Base-by-base conservation (phyloP, 2,888 invertebrate genomes). In the Agonopterix heracliana region DNA sequence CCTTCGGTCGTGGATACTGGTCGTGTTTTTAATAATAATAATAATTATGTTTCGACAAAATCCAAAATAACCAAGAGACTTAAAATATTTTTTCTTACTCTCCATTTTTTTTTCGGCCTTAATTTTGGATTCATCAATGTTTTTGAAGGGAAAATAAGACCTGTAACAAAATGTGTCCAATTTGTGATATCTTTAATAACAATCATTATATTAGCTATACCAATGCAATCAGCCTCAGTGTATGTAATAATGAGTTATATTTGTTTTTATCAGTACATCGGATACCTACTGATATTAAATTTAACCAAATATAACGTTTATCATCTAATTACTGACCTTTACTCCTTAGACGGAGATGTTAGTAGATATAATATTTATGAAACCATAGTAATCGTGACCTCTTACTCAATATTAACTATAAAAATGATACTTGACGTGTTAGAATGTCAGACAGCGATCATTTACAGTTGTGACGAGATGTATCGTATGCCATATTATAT, bases 91-190 rank as follows among this genome's bases (percentile, higher is more conserved):
- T 26, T 26, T 26, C 5, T 26, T 5, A 26, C 26, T 5, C 26
- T 26, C 26, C 26, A 26, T 26, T 26, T 45, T 17, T 4, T 34
- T 40, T 43, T 38, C 40, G 43, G 43, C 12, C 11, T 46, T 9
- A 43, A 50, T 34, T 38, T 46, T 43, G 45, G 46, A 9, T 17
- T 46, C 42, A 26, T 12, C 26, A 50, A 46, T 13, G 12, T 9
- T 9, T 38, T 35, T 4, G 34, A 50, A n/a, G 34, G 14, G 11
- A 41, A 45, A 35, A n/a, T 41, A 11, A 11, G 42, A 34, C 34
- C 13, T n/a, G 1, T 47, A n/a, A 3, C 10, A 10, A 34, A 41
- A 9, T 9, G 34, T 41, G 9, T 47, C n/a, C 13, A 7, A 35
- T 9, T 47, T 42, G 7, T 34, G 14, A 26, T 42, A 12, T 13